A percentile compares a stretch with the other conserved stretches of the same genome.
phyloP scores from a whole-genome alignment of 2,797 vertebrate species.

The Lateolabrax maculatus region DNA sequence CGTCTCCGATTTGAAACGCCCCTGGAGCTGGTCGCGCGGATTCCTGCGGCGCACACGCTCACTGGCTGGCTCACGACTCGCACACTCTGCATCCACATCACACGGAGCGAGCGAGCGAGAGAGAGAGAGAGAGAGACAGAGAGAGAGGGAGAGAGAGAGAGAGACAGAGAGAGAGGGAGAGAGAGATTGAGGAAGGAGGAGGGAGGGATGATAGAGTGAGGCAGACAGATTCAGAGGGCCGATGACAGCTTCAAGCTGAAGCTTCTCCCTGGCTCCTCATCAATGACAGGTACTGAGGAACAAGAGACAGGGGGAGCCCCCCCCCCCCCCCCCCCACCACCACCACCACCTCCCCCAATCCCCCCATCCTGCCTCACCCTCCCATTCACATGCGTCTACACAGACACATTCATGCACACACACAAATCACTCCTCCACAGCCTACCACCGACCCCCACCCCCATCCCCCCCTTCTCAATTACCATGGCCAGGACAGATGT shows the following conservation, averaged over 20 bases:
- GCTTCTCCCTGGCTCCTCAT: constrained; percentile 81
- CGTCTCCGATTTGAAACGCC: constrained; percentile 62
- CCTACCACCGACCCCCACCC: constrained; percentile 5
- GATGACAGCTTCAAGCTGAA: constrained; percentile 82
- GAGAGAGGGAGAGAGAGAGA: not conserved
- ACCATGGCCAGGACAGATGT: constrained; percentile 75
- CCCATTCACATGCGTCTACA: constrained; percentile 30
- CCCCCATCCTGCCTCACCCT: too few relatives aligned
- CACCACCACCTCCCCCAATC: too few relatives aligned
- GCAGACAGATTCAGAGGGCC: constrained; percentile 75
- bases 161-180: constrained; percentile 4
- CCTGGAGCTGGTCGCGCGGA: constrained; percentile 50
- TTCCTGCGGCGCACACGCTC: constrained; percentile 53
- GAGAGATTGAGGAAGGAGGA: constrained; percentile 7
- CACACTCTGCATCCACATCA: constrained; percentile 71
- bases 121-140: not conserved
- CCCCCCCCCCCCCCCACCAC: constrained; percentile 18
- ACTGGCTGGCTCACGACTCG: constrained; percentile 64
- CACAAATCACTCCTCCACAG: constrained; percentile 57
- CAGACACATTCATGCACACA: constrained; percentile 20
- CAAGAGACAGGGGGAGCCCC: constrained; percentile 53
- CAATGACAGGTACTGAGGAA: constrained; percentile 83
- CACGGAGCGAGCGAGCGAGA: constrained; percentile 34
- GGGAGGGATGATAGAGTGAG: constrained; percentile 75
- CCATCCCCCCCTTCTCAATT: constrained; percentile 67